A percentile compares a stretch with the other conserved stretches of the same genome.
Conservation (phyloP, 2,888 invertebrate species). For the Schizotus pectinicornis region DNA sequence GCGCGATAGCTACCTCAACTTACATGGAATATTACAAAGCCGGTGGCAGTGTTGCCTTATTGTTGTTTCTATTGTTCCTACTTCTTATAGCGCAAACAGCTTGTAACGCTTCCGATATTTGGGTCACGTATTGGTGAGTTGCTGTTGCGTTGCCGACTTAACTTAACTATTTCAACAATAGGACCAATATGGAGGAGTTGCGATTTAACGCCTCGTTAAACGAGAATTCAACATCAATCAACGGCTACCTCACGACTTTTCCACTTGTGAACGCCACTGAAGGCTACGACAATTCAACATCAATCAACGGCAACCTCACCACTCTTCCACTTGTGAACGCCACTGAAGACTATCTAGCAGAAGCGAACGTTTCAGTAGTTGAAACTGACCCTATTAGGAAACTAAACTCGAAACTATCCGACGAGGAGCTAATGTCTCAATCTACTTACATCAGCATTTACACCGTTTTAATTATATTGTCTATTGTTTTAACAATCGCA, state of each 20-base stretch:
- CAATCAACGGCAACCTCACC: not conserved
- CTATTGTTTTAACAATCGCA: constrained; percentile 66
- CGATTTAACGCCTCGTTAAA: constrained; percentile 21
- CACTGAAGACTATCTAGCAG: not conserved
- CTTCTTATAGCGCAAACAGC: constrained; percentile 71
- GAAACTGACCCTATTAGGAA: not conserved
- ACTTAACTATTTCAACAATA: constrained; percentile 34
- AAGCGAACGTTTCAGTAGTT: not conserved
- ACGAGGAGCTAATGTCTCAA: constrained; percentile 6
- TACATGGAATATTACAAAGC: constrained; percentile 74
- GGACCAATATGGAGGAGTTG: constrained; percentile 59
- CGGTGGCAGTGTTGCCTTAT: constrained; percentile 66
- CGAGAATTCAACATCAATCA: not conserved
- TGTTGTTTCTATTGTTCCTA: constrained; percentile 63
- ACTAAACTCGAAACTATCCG: not conserved
- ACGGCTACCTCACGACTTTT: not conserved
- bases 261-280: too few relatives aligned
- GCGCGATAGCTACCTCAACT: constrained; percentile 66
- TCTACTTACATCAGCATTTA: constrained; percentile 63
- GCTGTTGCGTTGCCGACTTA: not conserved
- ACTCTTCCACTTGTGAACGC: not conserved
- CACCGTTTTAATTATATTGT: constrained; percentile 64
- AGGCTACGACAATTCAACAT: not conserved
- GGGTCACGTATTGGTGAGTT: constrained; percentile 77
- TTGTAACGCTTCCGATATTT: constrained; percentile 76